Conservation (phyloP, 2,797 vertebrate genomes). For the Eospalax fontanierii region DNA sequence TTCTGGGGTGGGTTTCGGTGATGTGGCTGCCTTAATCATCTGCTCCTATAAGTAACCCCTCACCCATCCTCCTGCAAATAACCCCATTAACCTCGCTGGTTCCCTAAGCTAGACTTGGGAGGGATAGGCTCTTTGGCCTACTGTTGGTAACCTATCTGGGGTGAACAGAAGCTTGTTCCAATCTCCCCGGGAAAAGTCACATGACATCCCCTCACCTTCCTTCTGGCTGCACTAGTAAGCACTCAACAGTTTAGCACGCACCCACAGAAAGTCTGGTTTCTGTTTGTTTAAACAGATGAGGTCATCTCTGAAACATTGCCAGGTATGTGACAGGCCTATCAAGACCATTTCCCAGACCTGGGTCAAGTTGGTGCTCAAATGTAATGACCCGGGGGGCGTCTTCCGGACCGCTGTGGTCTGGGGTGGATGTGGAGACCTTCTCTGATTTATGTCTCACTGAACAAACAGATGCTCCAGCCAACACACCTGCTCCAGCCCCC, state of each 20-base stretch:
- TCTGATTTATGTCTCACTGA: no score
- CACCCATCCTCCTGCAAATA: not conserved
- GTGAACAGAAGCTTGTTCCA: no score
- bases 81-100: not conserved
- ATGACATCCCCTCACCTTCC: no score
- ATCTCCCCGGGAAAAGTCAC: not conserved
- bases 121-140: not conserved
- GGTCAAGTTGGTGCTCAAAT: not conserved
- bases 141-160: not conserved
- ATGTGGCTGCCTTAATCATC: not conserved
- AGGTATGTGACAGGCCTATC: not conserved
- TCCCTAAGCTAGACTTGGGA: not conserved
- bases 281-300: not conserved
- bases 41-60: no score
- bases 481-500: not conserved
- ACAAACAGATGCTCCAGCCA: accelerated
- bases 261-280: not conserved
- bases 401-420: accelerated
- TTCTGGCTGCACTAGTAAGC: not conserved
- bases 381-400: accelerated
- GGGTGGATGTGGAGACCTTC: accelerated
- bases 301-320: not conserved
- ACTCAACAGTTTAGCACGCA: not conserved
- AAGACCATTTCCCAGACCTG: not conserved
- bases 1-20: not conserved